phyloP scores from a whole-genome alignment of 2,888 invertebrate species.

The Rhingia campestris region DNA sequence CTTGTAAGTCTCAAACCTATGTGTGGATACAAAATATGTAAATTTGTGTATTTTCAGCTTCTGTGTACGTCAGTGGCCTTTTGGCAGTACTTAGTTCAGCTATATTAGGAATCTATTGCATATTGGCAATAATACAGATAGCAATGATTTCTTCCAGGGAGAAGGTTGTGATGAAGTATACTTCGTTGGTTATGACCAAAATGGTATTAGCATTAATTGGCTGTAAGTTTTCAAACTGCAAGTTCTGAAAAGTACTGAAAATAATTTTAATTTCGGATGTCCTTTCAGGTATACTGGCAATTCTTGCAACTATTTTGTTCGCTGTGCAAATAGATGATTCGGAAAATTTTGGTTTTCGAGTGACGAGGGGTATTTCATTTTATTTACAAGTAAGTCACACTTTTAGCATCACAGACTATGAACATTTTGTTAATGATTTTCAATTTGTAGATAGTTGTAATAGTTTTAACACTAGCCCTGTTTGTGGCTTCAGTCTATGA shows the following conservation, averaged over 20 bases:
- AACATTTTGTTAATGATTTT: neutral
- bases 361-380: constrained; percentile 92
- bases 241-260: neutral
- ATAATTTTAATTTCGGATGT: neutral
- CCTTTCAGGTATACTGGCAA: constrained; percentile 88
- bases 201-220: constrained; percentile 90
- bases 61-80: constrained; percentile 91
- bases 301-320: constrained; percentile 91
- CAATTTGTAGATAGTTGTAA: constrained; percentile 88
- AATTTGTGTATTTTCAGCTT: constrained; percentile 85
- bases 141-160: constrained; percentile 94
- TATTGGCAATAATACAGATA: constrained; percentile 91
- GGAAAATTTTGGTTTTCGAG: constrained; percentile 87
- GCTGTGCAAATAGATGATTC: constrained; percentile 93
- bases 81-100: constrained; percentile 90
- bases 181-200: constrained; percentile 90
- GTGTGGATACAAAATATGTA: constrained; percentile 6
- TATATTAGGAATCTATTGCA: constrained; percentile 89
- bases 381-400: constrained; percentile 89
- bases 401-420: neutral
- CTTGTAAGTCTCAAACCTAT: constrained; percentile 84
- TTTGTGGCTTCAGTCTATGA: constrained; percentile 92
- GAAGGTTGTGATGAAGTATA: constrained; percentile 90
- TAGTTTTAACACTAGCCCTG: constrained; percentile 89
- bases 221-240: constrained; percentile 85